Percentiles rank a stretch among this genome's conserved stretches.
Conservation (phyloP, 2,888 invertebrate genomes). For the Allophyes oxyacanthae region DNA sequence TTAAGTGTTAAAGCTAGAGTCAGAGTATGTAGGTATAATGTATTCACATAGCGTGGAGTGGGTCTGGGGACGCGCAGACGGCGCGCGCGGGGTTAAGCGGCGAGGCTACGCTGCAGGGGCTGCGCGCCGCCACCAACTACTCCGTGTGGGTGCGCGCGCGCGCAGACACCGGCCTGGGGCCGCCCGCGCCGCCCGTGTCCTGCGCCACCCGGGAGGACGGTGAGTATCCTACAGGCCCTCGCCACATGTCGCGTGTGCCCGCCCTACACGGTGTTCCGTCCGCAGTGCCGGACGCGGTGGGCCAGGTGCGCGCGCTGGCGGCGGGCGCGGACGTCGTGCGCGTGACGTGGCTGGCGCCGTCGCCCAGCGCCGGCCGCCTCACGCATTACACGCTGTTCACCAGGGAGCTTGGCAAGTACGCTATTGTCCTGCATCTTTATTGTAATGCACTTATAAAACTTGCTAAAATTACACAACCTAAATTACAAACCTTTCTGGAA, state of each 20-base stretch:
- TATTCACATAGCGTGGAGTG: no score
- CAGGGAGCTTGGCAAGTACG: constrained; percentile 91
- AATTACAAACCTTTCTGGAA: no score
- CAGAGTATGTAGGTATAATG: no score
- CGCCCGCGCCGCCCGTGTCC: constrained; percentile 91
- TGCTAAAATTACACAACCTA: no score
- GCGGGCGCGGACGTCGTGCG: constrained; percentile 93
- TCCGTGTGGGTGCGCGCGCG: constrained; percentile 94
- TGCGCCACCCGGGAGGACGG: constrained; percentile 95
- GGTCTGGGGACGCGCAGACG: constrained; percentile 33
- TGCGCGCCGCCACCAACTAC: constrained; percentile 95
- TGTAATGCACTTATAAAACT: no score
- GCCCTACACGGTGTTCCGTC: background rate
- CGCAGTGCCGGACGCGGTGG: constrained; percentile 93
- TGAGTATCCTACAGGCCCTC: constrained; percentile 69
- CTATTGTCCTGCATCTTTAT: background rate
- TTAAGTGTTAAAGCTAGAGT: no score
- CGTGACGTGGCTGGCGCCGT: constrained; percentile 94
- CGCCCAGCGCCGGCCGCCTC: constrained; percentile 92
- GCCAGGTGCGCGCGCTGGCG: constrained; percentile 93
- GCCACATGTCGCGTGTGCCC: no score
- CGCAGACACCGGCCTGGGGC: constrained; percentile 93
- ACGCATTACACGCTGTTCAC: constrained; percentile 94
- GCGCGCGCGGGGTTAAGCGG: constrained; percentile 58
- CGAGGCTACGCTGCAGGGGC: constrained; percentile 90